Evolutionary conservation across 2,113 vertebrate species (phyloP).

Genomic region (Isichthys henryi): DNA sequence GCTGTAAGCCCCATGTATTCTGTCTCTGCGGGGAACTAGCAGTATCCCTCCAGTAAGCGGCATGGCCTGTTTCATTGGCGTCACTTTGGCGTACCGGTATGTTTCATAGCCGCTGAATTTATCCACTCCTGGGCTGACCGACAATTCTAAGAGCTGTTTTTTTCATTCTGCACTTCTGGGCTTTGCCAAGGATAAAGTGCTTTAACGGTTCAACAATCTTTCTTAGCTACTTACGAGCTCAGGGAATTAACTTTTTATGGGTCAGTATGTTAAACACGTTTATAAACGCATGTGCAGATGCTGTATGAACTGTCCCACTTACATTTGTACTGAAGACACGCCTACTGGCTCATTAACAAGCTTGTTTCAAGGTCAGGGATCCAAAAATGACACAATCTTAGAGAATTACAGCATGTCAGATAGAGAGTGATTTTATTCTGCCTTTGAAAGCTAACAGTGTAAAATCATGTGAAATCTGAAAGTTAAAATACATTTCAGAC

Average conservation of each 20-base stretch:
- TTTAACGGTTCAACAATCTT: background rate
- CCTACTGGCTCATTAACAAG: background rate
- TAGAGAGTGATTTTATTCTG: background rate
- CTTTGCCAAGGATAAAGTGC: background rate
- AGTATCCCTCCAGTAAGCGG: background rate
- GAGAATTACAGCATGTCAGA: background rate
- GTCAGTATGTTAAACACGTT: background rate
- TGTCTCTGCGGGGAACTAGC: background rate
- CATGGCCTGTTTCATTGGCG: background rate
- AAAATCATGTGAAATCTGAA: background rate
- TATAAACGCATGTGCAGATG: background rate
- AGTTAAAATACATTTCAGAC: background rate
- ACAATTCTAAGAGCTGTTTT: background rate
- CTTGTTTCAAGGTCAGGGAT: background rate
- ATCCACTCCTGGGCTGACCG: background rate
- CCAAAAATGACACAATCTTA: background rate
- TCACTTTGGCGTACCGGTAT: background rate
- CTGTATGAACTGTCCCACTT: background rate
- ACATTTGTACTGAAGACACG: background rate
- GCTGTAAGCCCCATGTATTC: background rate
- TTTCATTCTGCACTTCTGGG: background rate
- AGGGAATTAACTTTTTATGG: background rate
- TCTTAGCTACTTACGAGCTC: background rate
- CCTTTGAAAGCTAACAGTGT: background rate
- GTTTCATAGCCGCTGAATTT: background rate